A percentile compares a stretch with the other conserved stretches of the same genome.
phyloP scores from a whole-genome alignment of 1,140 invertebrate species.

The Paramacrobiotus metropolitanus region DNA sequence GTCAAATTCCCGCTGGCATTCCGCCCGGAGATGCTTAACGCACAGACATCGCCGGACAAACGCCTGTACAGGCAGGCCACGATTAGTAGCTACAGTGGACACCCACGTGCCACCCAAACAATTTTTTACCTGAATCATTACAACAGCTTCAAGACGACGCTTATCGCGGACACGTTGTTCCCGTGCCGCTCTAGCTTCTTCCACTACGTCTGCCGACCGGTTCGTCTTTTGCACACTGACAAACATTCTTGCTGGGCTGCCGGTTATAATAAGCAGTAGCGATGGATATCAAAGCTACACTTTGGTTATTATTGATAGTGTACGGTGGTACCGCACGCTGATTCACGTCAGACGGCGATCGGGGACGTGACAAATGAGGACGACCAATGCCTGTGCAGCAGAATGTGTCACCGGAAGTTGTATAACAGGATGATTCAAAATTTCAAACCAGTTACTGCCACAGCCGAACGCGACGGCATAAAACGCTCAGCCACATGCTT shows the following conservation, averaged over 20 bases:
- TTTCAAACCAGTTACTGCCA: no score
- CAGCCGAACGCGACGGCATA: no score
- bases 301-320: no score
- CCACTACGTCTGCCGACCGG: constrained; percentile 12
- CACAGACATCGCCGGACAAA: constrained; percentile 2
- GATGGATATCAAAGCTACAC: no score
- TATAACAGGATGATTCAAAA: no score
- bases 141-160: constrained; percentile 40
- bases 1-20: not conserved
- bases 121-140: constrained; percentile 40
- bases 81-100: not conserved
- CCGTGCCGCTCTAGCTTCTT: constrained; percentile 50
- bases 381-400: no score
- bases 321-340: no score
- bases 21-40: constrained; percentile 1
- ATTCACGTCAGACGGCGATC: no score
- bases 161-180: constrained; percentile 58
- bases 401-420: no score
- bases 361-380: no score
- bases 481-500: no score
- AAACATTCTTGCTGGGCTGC: not conserved
- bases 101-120: not conserved
- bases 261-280: no score
- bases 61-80: not conserved
- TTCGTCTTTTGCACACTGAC: constrained; percentile 6